phyloP scores from a whole-genome alignment of 2,113 vertebrate species.

The Lepisosteus osseus region DNA sequence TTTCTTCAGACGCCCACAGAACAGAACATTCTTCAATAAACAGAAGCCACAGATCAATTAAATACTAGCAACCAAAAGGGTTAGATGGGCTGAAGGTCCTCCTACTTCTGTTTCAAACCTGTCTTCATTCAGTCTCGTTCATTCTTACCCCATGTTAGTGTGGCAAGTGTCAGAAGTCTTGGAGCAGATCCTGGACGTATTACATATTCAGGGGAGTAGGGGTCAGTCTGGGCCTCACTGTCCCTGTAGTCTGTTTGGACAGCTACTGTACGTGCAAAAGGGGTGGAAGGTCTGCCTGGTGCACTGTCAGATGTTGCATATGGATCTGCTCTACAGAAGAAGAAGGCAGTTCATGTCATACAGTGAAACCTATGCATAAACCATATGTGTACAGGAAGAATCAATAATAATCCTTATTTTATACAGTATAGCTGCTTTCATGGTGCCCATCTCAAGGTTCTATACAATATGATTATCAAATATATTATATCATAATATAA shows the following conservation, averaged over 20 bases:
- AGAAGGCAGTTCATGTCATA: neutral
- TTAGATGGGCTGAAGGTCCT: no score
- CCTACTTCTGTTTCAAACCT: neutral
- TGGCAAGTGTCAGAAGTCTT: constrained; percentile 81
- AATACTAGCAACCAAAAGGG: neutral
- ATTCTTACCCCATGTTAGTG: constrained; percentile 81
- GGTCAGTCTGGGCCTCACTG: constrained; percentile 87
- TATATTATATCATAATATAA: no score
- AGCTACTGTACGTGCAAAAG: constrained; percentile 59
- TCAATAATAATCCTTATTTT: no score
- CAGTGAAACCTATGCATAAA: neutral
- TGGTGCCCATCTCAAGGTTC: no score
- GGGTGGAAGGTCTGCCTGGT: constrained; percentile 12
- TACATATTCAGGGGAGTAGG: constrained; percentile 80
- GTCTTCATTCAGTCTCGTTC: neutral
- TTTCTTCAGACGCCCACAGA: no score
- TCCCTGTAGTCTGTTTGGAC: constrained; percentile 94
- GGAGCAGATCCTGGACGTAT: constrained; percentile 66
- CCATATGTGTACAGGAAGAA: no score
- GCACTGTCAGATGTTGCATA: neutral
- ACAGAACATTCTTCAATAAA: neutral
- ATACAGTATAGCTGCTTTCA: no score
- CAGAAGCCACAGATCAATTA: neutral
- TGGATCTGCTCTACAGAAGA: constrained; percentile 35
- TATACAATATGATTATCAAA: no score